A percentile compares a stretch with the other conserved stretches of the same genome.
These are phyloP conservation scores for Oryzias javanicus DNA, from an alignment of 2,113 vertebrate species.

Conservation along the genomic window DNA sequence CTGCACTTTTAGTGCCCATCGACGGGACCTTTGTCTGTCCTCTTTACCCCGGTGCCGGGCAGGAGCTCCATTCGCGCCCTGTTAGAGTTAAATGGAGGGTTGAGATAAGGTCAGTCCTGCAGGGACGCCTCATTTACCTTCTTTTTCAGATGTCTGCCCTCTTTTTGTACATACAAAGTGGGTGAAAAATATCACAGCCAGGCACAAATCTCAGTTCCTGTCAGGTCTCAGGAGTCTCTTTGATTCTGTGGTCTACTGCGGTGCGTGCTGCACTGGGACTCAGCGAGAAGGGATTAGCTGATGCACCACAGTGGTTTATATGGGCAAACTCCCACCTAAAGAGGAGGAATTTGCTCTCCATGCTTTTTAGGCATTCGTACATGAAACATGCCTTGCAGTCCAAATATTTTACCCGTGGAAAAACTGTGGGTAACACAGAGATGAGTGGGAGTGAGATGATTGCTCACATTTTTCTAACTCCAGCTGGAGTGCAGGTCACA, in stretches of 20 bases:
- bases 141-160: conserved; percentile 21
- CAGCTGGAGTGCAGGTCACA: conserved; percentile 60
- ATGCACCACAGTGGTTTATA: conserved; percentile 49
- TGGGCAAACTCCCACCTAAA: conserved; percentile 65
- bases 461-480: conserved; percentile 71
- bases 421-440: conserved; percentile 69
- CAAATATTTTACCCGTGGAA: conserved; percentile 71
- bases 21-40: conserved; percentile 55
- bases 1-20: conserved; percentile 55
- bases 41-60: conserved; percentile 6
- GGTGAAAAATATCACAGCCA: conserved; percentile 63
- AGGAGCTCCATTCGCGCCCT: conserved; percentile 33
- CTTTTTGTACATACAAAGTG: conserved; percentile 52
- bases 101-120: conserved; percentile 36
- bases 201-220: conserved; percentile 53
- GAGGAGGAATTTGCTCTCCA: conserved; percentile 57
- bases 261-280: conserved; percentile 24
- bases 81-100: conserved; percentile 45
- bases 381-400: conserved; percentile 62
- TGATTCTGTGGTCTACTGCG: conserved; percentile 13
- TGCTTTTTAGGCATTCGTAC: conserved; percentile 68
- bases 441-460: conserved; percentile 79
- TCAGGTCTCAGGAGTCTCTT: conserved; percentile 37
- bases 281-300: conserved; percentile 34
- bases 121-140: conserved; percentile 19